Evolutionary conservation across 2,888 invertebrate genomes (phyloP).

Genomic region (Ectemnius continuus): DNA sequence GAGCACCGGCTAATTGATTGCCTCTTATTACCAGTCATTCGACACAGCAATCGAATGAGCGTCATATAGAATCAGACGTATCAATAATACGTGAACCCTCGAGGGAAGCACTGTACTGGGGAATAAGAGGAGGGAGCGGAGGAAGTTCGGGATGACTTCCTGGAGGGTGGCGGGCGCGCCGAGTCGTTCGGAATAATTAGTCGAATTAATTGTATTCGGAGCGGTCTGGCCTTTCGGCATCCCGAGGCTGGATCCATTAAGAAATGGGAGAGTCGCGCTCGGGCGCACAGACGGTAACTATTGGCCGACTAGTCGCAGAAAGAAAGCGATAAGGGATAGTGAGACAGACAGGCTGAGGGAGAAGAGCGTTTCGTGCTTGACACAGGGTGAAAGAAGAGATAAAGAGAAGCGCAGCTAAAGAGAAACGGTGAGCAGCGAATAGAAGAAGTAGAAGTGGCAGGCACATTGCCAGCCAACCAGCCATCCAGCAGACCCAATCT

Average conservation of each 20-base stretch:
- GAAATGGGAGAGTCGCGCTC: conserved; percentile 44
- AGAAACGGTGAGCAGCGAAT: conserved; percentile 20
- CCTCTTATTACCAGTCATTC: conserved; percentile 20
- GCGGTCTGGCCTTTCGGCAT: conserved; percentile 43
- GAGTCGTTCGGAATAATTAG: conserved; percentile 59
- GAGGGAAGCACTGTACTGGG: background rate
- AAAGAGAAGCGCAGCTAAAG: background rate
- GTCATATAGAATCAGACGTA: conserved; percentile 19
- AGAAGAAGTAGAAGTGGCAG: conserved; percentile 53
- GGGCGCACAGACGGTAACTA: conserved; percentile 43
- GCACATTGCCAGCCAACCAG: conserved; percentile 68
- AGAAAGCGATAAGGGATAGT: conserved; percentile 27
- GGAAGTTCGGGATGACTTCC: conserved; percentile 12
- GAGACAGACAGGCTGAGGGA: conserved; percentile 20
- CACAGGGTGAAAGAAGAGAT: conserved; percentile 1
- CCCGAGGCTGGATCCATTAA: conserved; percentile 52
- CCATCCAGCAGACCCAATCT: conserved; percentile 69
- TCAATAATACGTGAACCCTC: conserved; percentile 11
- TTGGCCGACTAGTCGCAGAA: conserved; percentile 20
- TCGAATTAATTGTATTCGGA: conserved; percentile 63
- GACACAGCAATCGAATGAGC: conserved; percentile 24
- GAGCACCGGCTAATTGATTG: conserved; percentile 18
- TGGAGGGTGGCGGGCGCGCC: conserved; percentile 33
- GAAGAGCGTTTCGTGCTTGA: conserved; percentile 14
- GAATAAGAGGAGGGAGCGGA: background rate